A percentile compares a stretch with the other conserved stretches of the same genome.
phyloP scores from a whole-genome alignment of 2,888 invertebrate genomes.

The Dysmachus trigonus region DNA sequence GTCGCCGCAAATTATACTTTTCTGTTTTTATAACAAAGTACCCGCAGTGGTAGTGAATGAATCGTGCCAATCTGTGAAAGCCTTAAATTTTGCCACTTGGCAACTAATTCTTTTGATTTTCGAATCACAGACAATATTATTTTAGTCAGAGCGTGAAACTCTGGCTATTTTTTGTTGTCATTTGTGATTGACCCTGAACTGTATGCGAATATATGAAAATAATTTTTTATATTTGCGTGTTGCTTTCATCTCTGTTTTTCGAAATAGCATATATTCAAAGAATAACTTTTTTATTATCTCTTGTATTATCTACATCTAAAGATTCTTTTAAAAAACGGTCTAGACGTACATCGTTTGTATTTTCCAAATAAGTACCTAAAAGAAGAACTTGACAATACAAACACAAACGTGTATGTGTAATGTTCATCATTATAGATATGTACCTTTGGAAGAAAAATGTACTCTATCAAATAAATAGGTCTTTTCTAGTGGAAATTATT shows the following conservation, averaged over 20 bases:
- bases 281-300: not conserved
- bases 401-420: too few species aligned
- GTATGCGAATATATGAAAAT: not conserved
- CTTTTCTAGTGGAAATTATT: too few species aligned
- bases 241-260: not conserved
- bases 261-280: too few species aligned
- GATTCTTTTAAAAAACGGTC: too few species aligned
- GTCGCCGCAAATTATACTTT: not conserved
- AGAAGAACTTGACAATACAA: too few species aligned
- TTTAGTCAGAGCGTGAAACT: not conserved
- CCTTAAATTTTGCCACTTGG: not conserved
- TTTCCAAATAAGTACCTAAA: too few species aligned
- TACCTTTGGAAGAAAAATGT: too few species aligned
- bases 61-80: not conserved
- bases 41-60: not conserved
- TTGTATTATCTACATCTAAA: too few species aligned
- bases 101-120: not conserved
- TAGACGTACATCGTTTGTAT: too few species aligned
- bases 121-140: not conserved
- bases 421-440: too few species aligned
- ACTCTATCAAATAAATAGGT: too few species aligned
- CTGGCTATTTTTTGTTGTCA: not conserved
- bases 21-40: not conserved
- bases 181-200: not conserved
- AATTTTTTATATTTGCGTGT: not conserved